Evolutionary conservation across 2,797 vertebrate genomes (phyloP), one percentile per base, ranked within the genome.

Genomic region (Gadopsis bispinosus): DNA sequence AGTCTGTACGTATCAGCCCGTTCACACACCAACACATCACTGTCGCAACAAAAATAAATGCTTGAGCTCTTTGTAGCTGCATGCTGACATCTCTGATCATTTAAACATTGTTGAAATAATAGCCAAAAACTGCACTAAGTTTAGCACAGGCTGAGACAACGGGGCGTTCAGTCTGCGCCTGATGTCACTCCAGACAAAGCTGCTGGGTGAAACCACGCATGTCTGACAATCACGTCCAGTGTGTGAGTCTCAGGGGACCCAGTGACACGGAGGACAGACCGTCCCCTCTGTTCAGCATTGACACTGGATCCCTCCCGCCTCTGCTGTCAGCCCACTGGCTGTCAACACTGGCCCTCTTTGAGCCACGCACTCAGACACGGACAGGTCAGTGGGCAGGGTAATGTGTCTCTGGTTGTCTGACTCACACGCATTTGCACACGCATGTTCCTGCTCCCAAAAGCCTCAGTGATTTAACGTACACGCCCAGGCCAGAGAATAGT

Each of bases 221-320:
- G 70, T 88, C 73, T 88, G 79, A 94, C 94, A 94, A 93, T 92
- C 82, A 6, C n/a, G 6, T 67, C 86, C 84, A 88, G 88, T 94
- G 91, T 92, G 78, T 51, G 83, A 51, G 79, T 77, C 80, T 79
- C 61, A 59, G 89, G 85, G 88, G 85, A 85, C 77, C 84, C 81
- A 35, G 83, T 87, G 83, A 82, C 89, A 85, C 79, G 48, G 84
- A 89, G 92, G 88, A 92, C 92, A 94, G 83, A 87, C 69, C 80
- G 14, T 83, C 78, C 86, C 87, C 84, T 89, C 89, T 91, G 91
- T 91, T 80, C 79, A 0, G 62, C 75, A 2, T 79, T 87, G 90
- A 91, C 87, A 83, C 85, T 73, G 82, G 87, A 84, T 65, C 83
- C 83, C 85, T 81, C 69, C 55, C 79, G 85, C 80, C 90, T 89